A percentile compares a stretch with the other conserved stretches of the same genome.
Evolutionary conservation across 1,140 invertebrate species (phyloP).

Genomic region (Trichogramma pretiosum): DNA sequence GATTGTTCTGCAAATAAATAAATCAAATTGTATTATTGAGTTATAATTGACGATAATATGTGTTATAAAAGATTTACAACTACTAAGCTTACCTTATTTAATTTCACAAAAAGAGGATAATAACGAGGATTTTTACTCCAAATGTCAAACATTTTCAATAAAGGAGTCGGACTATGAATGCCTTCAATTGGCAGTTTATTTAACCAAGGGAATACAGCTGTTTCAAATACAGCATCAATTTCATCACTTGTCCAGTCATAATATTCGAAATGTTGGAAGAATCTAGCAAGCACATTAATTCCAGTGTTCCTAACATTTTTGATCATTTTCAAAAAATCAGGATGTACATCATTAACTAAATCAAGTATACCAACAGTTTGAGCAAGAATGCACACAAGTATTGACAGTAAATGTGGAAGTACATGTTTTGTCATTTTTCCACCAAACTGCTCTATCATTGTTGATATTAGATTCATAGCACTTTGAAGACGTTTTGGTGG

Average conservation of each 20-base stretch:
- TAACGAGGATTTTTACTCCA: slow-evolving; percentile 74
- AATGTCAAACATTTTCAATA: slow-evolving; percentile 66
- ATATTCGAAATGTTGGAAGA: slow-evolving; percentile 72
- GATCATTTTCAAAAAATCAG: slow-evolving; percentile 55
- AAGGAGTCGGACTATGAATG: slow-evolving; percentile 70
- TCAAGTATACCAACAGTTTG: slow-evolving; percentile 53
- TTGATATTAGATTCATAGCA: slow-evolving; percentile 65
- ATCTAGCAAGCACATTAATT: slow-evolving; percentile 55
- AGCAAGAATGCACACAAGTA: slow-evolving; percentile 62
- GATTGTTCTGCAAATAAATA: slow-evolving; percentile 7
- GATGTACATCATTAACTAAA: slow-evolving; percentile 47
- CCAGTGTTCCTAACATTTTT: slow-evolving; percentile 57
- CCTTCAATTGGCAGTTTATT: slow-evolving; percentile 70
- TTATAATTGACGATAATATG: no score
- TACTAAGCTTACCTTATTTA: slow-evolving; percentile 38
- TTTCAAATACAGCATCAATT: slow-evolving; percentile 66
- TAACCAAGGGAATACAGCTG: slow-evolving; percentile 73
- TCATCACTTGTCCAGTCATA: slow-evolving; percentile 65
- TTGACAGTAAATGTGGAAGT: slow-evolving; percentile 60
- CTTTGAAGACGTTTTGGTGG: slow-evolving; percentile 68
- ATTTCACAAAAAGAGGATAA: slow-evolving; percentile 61
- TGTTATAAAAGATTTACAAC: slow-evolving; percentile 4
- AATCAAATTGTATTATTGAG: neutral
- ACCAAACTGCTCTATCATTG: slow-evolving; percentile 79
- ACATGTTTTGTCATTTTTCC: slow-evolving; percentile 59